phyloP scores from a whole-genome alignment of 2,888 invertebrate species.

The Lepas anatifera region DNA sequence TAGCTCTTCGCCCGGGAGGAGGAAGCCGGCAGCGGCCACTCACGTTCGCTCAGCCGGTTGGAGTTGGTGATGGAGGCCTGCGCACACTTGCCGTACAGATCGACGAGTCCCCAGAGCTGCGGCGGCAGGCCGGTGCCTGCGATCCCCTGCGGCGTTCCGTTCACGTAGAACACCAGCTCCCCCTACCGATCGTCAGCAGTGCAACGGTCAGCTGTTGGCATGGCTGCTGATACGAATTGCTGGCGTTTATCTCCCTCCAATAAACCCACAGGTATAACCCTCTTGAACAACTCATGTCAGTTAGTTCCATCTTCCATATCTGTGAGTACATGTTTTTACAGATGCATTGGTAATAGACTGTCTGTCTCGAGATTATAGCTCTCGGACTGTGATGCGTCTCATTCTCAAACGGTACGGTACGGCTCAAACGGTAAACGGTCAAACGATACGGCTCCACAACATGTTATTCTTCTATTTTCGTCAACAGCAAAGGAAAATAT shows the following conservation, averaged over 20 bases:
- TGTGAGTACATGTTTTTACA: too few species aligned
- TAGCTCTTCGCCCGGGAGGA: too few species aligned
- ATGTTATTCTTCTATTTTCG: too few species aligned
- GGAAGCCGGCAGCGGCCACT: too few species aligned
- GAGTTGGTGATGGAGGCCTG: constrained; percentile 49
- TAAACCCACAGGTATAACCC: background rate
- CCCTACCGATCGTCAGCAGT: constrained; percentile 42
- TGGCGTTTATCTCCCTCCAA: background rate
- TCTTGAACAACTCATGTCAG: background rate
- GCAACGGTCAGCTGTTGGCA: background rate
- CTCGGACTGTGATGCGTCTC: too few species aligned
- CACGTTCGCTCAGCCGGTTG: constrained; percentile 1
- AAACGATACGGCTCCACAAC: too few species aligned
- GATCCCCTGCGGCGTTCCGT: constrained; percentile 75
- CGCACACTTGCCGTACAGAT: constrained; percentile 70
- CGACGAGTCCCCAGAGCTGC: constrained; percentile 60
- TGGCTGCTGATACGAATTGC: background rate
- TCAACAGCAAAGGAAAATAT: too few species aligned
- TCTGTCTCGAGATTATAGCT: too few species aligned
- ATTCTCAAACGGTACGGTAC: too few species aligned
- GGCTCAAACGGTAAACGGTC: too few species aligned
- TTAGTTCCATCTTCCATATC: background rate
- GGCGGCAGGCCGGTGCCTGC: constrained; percentile 66
- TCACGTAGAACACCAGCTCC: constrained; percentile 75
- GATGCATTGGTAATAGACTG: too few species aligned